Percentiles rank a stretch among this genome's conserved stretches.
These are phyloP conservation scores for Pseudoips prasinana DNA, from an alignment of 2,888 invertebrate species.

Conservation along the genomic window DNA sequence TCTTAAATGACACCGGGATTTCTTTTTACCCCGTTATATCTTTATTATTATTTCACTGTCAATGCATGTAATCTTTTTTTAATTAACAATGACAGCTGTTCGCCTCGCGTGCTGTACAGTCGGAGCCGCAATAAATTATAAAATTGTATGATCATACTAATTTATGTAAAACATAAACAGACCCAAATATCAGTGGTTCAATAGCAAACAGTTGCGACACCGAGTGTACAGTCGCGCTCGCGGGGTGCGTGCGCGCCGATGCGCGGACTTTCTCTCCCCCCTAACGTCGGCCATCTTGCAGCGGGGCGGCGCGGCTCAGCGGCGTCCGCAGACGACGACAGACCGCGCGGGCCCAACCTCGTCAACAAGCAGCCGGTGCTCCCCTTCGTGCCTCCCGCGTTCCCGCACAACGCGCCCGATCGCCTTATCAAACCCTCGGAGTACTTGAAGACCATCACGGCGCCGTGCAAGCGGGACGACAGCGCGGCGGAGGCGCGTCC, in stretches of 20 bases:
- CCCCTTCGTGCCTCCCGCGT: conserved; percentile 95
- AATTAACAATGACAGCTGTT: too few species aligned
- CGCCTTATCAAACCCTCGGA: conserved; percentile 96
- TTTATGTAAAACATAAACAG: conserved; percentile 22
- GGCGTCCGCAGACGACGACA: conserved; percentile 74
- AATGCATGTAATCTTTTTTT: too few species aligned
- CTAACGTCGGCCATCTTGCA: conserved; percentile 54
- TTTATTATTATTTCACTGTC: too few species aligned
- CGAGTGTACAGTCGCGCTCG: conserved; percentile 32
- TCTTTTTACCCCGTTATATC: too few species aligned
- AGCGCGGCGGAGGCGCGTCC: conserved; percentile 81
- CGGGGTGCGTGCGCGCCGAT: conserved; percentile 58
- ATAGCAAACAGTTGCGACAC: conserved; percentile 22
- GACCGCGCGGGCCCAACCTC: conserved; percentile 83
- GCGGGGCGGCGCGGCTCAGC: conserved; percentile 71
- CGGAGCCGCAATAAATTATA: conserved; percentile 8
- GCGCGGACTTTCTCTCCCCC: conserved; percentile 73
- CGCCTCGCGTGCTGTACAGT: conserved; percentile 12
- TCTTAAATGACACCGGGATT: too few species aligned
- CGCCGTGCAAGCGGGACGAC: conserved; percentile 81
- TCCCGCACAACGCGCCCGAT: conserved; percentile 90
- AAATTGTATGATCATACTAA: conserved; percentile 17
- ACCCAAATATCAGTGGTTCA: conserved; percentile 18
- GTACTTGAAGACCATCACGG: conserved; percentile 92
- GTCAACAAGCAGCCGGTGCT: conserved; percentile 93